Evolutionary conservation across 2,888 invertebrate genomes (phyloP), one percentile per base, ranked within the genome.

Genomic region (Tachina grossa): DNA sequence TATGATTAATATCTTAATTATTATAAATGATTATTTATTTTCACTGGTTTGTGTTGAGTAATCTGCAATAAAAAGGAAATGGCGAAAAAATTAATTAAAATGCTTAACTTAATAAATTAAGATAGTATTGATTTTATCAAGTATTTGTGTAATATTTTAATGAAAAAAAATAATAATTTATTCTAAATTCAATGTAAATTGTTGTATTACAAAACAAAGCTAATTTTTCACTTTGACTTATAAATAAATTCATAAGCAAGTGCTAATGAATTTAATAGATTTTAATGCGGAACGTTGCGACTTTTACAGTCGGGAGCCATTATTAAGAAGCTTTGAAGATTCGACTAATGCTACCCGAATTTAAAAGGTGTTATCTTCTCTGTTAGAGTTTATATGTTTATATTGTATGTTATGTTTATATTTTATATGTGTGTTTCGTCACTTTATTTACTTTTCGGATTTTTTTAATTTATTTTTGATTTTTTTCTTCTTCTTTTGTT

Each of bases 41-140:
- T 31, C 8, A 39, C 13, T n/a, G 6, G 10, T 10, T 72, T 45
- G 11, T 31, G 41, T 51, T 31, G 16, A 66, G 6, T 59, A 8
- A 78, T 79, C 79, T 79, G 59, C 14, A 80, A 74, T 31, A 22
- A 72, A 80, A 65, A 80, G 65, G 22, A 74, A 66, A 80, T 22
- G 9, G 31, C 0, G 5, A 66, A 66, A 66, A 11, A 16, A 47
- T 8, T 14, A 22, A 39, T 66, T 68, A 13, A 77, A 22, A 77
- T 10, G 39, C 19, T 71, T 45, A 57, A 14, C n/a, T 45, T 45
- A 55, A 43, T 69, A 45, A n/a, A 57, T 57, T 55, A 45, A 47
- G 10, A 47, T 14, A 22, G 39, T 76, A 45, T 47, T 43, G 47
- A 9, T 53, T 51, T 16, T 39, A 11, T 41, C 22, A 41, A 45